Percentiles rank a stretch among this genome's conserved stretches.
Evolutionary conservation across 2,797 vertebrate genomes (phyloP).

Genomic region (Enteromius argenteus): DNA sequence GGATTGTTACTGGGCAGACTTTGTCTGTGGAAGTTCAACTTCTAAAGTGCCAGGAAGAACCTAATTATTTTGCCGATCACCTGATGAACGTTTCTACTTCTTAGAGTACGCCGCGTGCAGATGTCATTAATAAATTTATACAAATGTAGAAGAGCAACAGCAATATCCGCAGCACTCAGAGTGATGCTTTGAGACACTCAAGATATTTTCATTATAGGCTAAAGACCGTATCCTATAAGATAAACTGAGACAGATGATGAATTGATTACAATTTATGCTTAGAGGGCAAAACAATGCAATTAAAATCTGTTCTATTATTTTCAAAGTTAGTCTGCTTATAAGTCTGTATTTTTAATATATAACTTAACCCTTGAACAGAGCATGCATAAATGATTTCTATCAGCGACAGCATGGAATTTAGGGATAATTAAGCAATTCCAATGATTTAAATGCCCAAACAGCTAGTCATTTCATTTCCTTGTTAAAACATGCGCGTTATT

Average conservation of each 20-base stretch:
- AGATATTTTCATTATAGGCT: neutral
- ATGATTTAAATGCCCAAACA: neutral
- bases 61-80: constrained; percentile 37
- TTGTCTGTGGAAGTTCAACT: constrained; percentile 47
- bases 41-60: constrained; percentile 13
- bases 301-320: neutral
- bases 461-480: neutral
- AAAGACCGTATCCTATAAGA: neutral
- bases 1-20: constrained; percentile 97
- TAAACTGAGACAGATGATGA: neutral
- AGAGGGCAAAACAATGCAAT: neutral
- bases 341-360: neutral
- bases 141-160: neutral
- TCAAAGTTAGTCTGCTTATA: neutral
- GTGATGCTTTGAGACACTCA: neutral
- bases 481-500: constrained; percentile 19
- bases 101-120: neutral
- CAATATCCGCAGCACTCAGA: neutral
- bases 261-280: neutral
- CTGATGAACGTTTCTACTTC: neutral
- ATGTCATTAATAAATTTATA: neutral
- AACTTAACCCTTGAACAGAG: neutral
- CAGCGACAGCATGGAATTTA: neutral
- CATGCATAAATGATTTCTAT: neutral
- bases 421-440: neutral